Conservation (phyloP, 2,113 vertebrate species). For the Pleuronectes platessa region DNA sequence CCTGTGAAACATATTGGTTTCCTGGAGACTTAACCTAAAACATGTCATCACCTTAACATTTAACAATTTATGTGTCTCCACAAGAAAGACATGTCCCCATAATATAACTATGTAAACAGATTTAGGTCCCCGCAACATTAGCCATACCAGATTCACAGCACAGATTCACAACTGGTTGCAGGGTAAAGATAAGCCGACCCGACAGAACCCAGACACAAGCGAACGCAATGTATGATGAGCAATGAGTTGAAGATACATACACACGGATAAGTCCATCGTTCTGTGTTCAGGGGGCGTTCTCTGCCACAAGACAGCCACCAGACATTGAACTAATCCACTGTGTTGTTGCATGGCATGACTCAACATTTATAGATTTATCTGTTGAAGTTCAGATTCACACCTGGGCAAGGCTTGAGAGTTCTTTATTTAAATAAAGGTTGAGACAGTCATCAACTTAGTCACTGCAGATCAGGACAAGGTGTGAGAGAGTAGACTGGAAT, state of each 20-base stretch:
- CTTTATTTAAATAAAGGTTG: neutral
- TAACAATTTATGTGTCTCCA: neutral
- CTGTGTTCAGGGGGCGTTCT: slow-evolving; percentile 1
- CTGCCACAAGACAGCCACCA: neutral
- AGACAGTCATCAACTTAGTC: neutral
- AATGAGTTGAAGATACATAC: neutral
- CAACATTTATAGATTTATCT: neutral
- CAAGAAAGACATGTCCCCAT: neutral
- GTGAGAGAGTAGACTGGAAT: slow-evolving; percentile 62
- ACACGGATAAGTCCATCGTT: neutral
- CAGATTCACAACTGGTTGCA: slow-evolving; percentile 16
- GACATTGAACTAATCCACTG: neutral
- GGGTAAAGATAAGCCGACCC: slow-evolving; percentile 33
- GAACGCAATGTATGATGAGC: slow-evolving; percentile 46
- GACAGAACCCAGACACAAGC: slow-evolving; percentile 50
- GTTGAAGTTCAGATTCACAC: slow-evolving; percentile 13
- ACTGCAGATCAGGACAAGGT: slow-evolving; percentile 42
- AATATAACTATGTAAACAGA: neutral
- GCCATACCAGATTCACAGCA: slow-evolving; percentile 10
- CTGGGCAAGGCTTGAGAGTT: slow-evolving; percentile 17
- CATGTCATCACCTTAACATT: too few species aligned
- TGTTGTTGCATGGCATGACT: neutral
- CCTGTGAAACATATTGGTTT: too few species aligned
- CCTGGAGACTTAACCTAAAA: too few species aligned
- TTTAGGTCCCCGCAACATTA: neutral